Evolutionary conservation across 2,888 invertebrate genomes (phyloP), one percentile per base, ranked within the genome.

Genomic region (Molanna angustata): DNA sequence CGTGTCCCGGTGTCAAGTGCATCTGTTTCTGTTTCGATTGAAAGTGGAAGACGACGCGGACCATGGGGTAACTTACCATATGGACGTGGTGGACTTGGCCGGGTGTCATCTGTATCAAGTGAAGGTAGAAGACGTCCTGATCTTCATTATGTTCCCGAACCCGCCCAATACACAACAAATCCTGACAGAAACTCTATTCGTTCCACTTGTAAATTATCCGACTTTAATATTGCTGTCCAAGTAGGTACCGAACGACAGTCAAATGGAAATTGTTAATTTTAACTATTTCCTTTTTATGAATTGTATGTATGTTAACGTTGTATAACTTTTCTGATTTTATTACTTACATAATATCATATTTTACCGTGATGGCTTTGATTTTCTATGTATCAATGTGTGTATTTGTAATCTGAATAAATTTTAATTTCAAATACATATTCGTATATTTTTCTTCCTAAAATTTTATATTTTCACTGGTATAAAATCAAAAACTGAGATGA

Each of bases 181-280:
- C 58, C 58, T 21, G 52, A 46, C 27, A 49, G 18, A 9, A 33
- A 45, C 11, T 42, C 45, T 11, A 52, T 56, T 9, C 32, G 40
- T n/a, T 6, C 43, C 2, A 37, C 45, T 13, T 57, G 57, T 40
- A 49, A 32, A 17, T 35, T 55, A 13, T 47, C 55, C n/a, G 43
- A 55, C 19, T 58, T 46, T 22, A 49, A 56, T 18, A 31, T 58
- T 9, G 18, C 48, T 7, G 52, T 58, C n/a, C 52, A 58, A 35
- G 55, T 53, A 48, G 53, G 53, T 11, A 55, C 55, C 3, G 17
- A 18, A 2, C 37, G 37, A 9, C n/a, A n/a, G n/a, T n/a, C n/a
- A n/a, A 37, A 37, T 17, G 16, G 17, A 6, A 37, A 37, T 37
- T 37, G 37, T 11, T 6, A 16, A 37, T 6, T n/a, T n/a, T n/a